Evolutionary conservation across 2,888 invertebrate species (phyloP), one percentile per base, ranked within the genome.

Genomic region (Calameuta idolon): DNA sequence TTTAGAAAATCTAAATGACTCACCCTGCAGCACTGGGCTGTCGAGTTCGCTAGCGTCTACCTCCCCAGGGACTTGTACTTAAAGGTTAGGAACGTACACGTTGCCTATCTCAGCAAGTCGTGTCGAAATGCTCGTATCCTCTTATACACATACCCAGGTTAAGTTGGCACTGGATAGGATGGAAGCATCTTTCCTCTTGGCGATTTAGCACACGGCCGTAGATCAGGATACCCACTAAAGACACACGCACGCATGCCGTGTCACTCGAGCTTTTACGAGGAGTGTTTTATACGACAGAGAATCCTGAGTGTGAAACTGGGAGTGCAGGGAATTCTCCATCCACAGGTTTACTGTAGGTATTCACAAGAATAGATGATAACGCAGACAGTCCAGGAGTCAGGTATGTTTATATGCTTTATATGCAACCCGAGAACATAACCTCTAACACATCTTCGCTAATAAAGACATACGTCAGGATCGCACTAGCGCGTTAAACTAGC

Each of bases 71-170:
- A 55, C 55, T 23, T 55, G 23, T 1, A 55, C 23, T 55, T 55
- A 55, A 23, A 55, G 55, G 55, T 78, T 81, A 79, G 79, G 77
- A 79, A 81, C 79, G 79, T 76, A 79, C 79, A 79, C 78, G 78
- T 74, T 75, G 68, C 40, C 73, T 69, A 69, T 9, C 34, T 73
- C 78, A 69, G 75, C 73, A 40, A 76, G 76, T 76, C 74, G 74
- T 79, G 77, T 73, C 69, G 35, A 69, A 78, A 78, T 55, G 35
- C 55, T 55, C 55, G 9, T 23, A 55, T 33, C 55, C 68, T 68
- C 55, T 69, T 15, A n/a, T 76, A 78, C 75, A 78, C 69, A 23
- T 55, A 55, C 23, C 55, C 55, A 55, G 23, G 55, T 55, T 23
- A 55, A 23, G 55, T 55, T 55, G 55, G 55, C 55, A 55, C 55